These are phyloP conservation scores for Petaurus breviceps DNA, from an alignment of 2,113 vertebrate species.

Conservation along the genomic window DNA sequence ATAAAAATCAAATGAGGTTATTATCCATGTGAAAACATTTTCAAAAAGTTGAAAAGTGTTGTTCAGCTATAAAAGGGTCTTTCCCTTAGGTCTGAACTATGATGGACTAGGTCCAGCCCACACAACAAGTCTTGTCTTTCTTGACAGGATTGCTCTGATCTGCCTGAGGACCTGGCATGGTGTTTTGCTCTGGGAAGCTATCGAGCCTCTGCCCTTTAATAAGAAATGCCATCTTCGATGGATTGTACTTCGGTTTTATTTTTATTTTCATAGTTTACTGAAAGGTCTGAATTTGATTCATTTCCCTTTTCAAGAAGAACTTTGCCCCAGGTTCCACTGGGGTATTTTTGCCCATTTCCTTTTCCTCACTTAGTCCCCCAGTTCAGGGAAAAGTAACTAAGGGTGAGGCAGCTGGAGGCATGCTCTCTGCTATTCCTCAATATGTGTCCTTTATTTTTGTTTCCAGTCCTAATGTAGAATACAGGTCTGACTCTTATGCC, in stretches of 20 bases:
- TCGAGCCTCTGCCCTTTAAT: neutral
- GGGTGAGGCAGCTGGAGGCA: neutral
- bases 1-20: neutral
- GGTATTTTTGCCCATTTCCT: neutral
- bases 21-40: neutral
- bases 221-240: neutral
- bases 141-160: neutral
- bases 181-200: neutral
- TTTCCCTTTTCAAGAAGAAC: neutral
- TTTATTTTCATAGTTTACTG: neutral
- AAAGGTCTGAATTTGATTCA: neutral
- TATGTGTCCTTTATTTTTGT: neutral
- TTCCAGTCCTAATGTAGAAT: neutral
- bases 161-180: neutral
- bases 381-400: neutral
- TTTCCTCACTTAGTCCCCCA: neutral
- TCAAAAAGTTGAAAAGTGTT: neutral
- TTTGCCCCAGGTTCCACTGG: too few species aligned
- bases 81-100: neutral
- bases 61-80: neutral
- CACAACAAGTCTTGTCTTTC: neutral
- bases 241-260: neutral
- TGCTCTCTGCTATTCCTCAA: neutral
- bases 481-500: neutral
- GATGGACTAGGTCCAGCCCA: neutral